Conservation (phyloP, 2,113 vertebrate species). For the Neoarius graeffei region DNA sequence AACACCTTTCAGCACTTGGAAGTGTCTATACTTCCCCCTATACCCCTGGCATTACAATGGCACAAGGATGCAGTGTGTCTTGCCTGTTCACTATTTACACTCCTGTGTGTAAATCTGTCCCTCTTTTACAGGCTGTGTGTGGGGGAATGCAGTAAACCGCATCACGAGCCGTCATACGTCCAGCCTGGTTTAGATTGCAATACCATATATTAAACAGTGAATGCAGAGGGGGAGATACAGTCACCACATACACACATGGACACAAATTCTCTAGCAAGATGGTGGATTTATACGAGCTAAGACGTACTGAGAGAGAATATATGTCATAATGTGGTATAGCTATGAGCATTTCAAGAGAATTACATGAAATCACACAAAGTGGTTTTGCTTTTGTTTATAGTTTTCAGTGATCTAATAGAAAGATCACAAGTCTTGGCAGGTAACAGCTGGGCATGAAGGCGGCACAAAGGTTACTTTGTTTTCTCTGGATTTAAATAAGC, state of each 20-base stretch:
- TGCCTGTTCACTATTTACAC: constrained; percentile 56
- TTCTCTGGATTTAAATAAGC: not conserved
- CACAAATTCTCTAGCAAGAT: constrained; percentile 27
- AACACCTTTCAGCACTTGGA: constrained; percentile 28
- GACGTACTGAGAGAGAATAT: not conserved
- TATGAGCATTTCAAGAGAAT: not conserved
- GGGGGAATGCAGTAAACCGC: constrained; percentile 64
- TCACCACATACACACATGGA: constrained; percentile 29
- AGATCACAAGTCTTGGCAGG: not conserved
- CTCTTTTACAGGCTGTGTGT: constrained; percentile 62
- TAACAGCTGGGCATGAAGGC: not conserved
- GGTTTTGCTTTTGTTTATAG: not conserved
- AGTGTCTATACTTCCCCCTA: constrained; percentile 3
- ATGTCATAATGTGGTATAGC: not conserved
- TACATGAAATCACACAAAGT: not conserved
- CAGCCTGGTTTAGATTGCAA: constrained; percentile 43
- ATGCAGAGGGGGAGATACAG: constrained; percentile 20
- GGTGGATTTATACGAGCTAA: constrained; percentile 19
- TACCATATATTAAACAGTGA: constrained; percentile 33
- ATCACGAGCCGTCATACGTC: constrained; percentile 37
- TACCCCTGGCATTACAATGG: constrained; percentile 35
- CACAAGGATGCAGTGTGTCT: constrained; percentile 34
- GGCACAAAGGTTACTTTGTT: not conserved
- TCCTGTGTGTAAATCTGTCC: constrained; percentile 62
- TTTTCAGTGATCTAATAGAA: constrained; percentile 1